Evolutionary conservation across 2,888 invertebrate species (phyloP), one percentile per base, ranked within the genome.

Genomic region (Phaedon cochleariae): DNA sequence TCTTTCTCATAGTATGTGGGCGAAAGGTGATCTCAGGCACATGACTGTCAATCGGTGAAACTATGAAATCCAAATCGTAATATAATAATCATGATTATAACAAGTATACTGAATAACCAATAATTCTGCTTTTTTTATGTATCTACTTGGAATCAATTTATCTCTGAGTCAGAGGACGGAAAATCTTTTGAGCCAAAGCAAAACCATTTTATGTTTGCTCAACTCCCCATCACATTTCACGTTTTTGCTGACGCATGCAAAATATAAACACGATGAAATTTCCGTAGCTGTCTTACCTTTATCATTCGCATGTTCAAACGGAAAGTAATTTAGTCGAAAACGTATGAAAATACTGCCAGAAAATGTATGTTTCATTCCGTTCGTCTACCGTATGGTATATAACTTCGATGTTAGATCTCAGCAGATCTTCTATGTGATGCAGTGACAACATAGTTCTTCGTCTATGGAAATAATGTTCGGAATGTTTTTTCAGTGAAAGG

Each of bases 301-400:
- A 55, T 64, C 66, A 52, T 68, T 58, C 60, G 22, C 29, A 53
- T 61, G 45, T 49, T 59, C 49, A 62, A 64, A 65, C 53, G 57
- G 49, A 60, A 67, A 60, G 65, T 68, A 70, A 68, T 67, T 65
- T 59, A 34, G 60, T 60, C 52, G 51, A 64, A 15, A 63, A 64
- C 58, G 59, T 34, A 67, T 57, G 34, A 41, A 62, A 57, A 62
- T 59, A 59, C 62, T 65, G 62, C 51, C 21, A 17, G 45, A 52
- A 48, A 59, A 29, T 57, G 45, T 57, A 7, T 29, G 41, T 22
- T 45, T 29, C 45, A 45, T 57, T 57, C 21, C 45, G 37, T 57
- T 15, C 22, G 22, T 1, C 22, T n/a, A 5, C 21, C 4, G 10
- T 7, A 34, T 10, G 41, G 15, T 15, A 45, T 15, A 46, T 57